A percentile compares a stretch with the other conserved stretches of the same genome.
Conservation (phyloP, 2,797 vertebrate genomes). For the Propithecus deckenii region DNA sequence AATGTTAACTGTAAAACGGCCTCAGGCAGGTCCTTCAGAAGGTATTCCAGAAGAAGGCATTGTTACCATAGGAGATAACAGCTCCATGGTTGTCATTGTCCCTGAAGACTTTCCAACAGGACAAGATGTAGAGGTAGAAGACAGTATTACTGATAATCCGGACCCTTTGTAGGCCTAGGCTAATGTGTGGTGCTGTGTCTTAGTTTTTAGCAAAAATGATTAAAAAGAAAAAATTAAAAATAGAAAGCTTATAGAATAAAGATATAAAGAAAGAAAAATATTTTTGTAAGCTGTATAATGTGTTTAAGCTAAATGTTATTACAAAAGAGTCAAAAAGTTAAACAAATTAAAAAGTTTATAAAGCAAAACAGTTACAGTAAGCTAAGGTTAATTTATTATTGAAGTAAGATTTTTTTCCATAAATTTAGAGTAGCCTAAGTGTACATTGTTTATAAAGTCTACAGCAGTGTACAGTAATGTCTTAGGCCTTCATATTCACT, state of each 20-base stretch:
- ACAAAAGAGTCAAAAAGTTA: not conserved
- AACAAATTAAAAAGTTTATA: not conserved
- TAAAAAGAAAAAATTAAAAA: not conserved
- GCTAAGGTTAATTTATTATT: not conserved
- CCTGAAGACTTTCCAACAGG: not conserved
- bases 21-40: not conserved
- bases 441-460: not conserved
- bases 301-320: not conserved
- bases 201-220: not conserved
- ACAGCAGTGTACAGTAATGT: not conserved
- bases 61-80: not conserved
- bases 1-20: not conserved
- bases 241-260: not conserved
- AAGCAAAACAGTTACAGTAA: not conserved
- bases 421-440: not conserved
- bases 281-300: not conserved
- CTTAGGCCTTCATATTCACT: not conserved
- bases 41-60: not conserved
- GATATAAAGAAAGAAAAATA: not conserved
- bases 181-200: not conserved
- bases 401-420: not conserved
- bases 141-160: not conserved
- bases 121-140: not conserved
- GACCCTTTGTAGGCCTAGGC: not conserved
- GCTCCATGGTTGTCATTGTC: not conserved